Evolutionary conservation across 2,797 vertebrate genomes (phyloP).

Genomic region (Coluber constrictor): DNA sequence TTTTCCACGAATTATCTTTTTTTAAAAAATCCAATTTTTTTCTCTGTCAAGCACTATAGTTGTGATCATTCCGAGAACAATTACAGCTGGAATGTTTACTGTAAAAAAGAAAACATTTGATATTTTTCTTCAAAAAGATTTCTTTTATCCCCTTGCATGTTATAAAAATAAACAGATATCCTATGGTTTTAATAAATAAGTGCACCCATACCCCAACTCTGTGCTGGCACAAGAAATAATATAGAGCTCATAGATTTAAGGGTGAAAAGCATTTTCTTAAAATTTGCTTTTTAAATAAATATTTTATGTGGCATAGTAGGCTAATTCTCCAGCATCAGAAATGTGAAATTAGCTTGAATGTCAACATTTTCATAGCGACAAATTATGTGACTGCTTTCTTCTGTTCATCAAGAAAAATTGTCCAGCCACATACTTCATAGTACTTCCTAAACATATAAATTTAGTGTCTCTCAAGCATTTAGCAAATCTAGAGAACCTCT

Average conservation of each 20-base stretch:
- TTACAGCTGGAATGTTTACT: constrained; percentile 64
- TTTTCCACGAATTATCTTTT: constrained; percentile 44
- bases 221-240: constrained; percentile 58
- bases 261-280: constrained; percentile 44
- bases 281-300: constrained; percentile 42
- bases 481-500: constrained; percentile 51
- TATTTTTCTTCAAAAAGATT: constrained; percentile 55
- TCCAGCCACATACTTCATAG: constrained; percentile 49
- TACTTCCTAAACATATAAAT: constrained; percentile 50
- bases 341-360: constrained; percentile 45
- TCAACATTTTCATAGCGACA: constrained; percentile 57
- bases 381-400: constrained; percentile 23
- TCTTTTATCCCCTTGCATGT: constrained; percentile 13
- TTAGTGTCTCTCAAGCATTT: constrained; percentile 37
- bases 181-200: constrained; percentile 79
- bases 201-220: constrained; percentile 65
- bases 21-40: constrained; percentile 41
- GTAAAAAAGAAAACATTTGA: constrained; percentile 53
- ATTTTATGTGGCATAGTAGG: constrained; percentile 43
- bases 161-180: constrained; percentile 83
- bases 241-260: constrained; percentile 45
- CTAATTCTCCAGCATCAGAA: constrained; percentile 36
- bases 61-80: constrained; percentile 48
- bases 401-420: constrained; percentile 54
- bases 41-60: constrained; percentile 56